Evolutionary conservation across 2,113 vertebrate genomes (phyloP).

Genomic region (Isurus oxyrinchus): DNA sequence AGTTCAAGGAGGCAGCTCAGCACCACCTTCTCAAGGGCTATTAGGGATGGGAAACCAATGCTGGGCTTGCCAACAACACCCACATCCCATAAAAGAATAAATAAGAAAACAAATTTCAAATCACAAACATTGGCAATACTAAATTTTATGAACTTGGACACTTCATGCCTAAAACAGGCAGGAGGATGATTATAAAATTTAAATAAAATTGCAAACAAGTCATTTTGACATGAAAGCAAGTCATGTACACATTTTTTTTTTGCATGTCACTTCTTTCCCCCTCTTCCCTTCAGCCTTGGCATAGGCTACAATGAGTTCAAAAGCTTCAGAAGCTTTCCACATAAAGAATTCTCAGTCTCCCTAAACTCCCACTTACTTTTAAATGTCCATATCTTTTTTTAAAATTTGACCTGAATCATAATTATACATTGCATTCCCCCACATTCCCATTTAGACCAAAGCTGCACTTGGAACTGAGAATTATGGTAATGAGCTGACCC

Average conservation of each 20-base stretch:
- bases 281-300: background rate
- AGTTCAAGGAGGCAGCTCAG: too few species aligned
- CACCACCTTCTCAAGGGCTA: too few species aligned
- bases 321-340: too few species aligned
- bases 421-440: background rate
- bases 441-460: background rate
- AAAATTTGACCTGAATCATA: background rate
- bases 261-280: background rate
- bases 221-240: background rate
- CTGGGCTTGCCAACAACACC: too few species aligned
- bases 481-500: background rate
- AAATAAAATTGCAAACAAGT: background rate
- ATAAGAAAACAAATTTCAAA: too few species aligned
- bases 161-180: background rate
- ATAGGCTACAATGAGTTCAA: background rate
- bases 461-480: background rate
- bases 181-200: background rate
- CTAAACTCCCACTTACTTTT: too few species aligned
- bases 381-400: background rate
- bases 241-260: background rate
- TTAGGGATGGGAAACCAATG: too few species aligned
- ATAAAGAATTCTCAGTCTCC: too few species aligned
- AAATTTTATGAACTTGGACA: background rate
- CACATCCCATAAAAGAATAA: too few species aligned
- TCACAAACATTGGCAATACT: too few species aligned